Conservation (phyloP, 1,140 invertebrate species). For the Drosophila sp. region DNA sequence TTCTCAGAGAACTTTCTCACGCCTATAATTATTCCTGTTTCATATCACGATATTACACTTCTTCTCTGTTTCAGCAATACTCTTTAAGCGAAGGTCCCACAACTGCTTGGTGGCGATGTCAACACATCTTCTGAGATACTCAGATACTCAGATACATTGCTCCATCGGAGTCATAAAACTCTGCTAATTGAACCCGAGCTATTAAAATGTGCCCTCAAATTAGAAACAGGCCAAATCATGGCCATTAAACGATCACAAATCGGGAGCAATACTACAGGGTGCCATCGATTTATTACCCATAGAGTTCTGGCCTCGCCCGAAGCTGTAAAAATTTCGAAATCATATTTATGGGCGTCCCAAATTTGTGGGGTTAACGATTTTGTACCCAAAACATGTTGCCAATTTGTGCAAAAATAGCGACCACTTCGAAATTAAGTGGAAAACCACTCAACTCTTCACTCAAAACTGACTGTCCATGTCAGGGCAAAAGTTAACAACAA, state of each 20-base stretch:
- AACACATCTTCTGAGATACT: slow-evolving; percentile 16
- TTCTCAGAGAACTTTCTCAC: slow-evolving; percentile 39
- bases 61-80: not conserved
- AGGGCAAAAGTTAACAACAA: not conserved
- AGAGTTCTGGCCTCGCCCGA: slow-evolving; percentile 17
- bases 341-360: slow-evolving; percentile 45
- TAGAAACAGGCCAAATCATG: slow-evolving; percentile 31
- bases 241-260: slow-evolving; percentile 22
- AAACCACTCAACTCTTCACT: slow-evolving; percentile 11
- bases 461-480: not conserved
- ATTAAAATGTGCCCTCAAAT: slow-evolving; percentile 47
- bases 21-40: slow-evolving; percentile 1
- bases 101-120: slow-evolving; percentile 40
- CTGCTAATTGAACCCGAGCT: slow-evolving; percentile 57
- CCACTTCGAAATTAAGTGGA: slow-evolving; percentile 30
- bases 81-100: not conserved
- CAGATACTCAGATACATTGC: not conserved
- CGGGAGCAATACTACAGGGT: slow-evolving; percentile 22
- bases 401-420: slow-evolving; percentile 38
- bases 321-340: slow-evolving; percentile 35
- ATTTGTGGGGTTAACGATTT: slow-evolving; percentile 21
- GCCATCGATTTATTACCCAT: slow-evolving; percentile 48
- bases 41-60: not conserved
- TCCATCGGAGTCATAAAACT: slow-evolving; percentile 46
- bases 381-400: slow-evolving; percentile 11